Conservation (phyloP, 1,140 invertebrate genomes). For the Octopus sinensis region DNA sequence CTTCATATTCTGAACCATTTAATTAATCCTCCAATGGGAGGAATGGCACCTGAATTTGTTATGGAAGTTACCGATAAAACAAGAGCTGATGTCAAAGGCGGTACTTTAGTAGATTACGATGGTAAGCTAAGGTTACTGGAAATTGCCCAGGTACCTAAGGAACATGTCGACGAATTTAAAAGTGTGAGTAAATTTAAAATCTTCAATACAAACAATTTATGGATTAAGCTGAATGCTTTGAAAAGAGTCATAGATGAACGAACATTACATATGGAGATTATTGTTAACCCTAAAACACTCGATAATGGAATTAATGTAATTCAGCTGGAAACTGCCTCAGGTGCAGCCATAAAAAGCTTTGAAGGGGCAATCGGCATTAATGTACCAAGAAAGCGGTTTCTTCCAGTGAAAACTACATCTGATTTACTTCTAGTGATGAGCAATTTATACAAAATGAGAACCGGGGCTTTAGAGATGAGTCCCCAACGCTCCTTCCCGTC, state of each 20-base stretch:
- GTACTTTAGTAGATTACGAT: slow-evolving; percentile 95
- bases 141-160: slow-evolving; percentile 98
- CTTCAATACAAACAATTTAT: slow-evolving; percentile 99
- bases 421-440: slow-evolving; percentile 97
- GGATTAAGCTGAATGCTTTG: slow-evolving; percentile 89
- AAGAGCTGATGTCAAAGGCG: slow-evolving; percentile 98
- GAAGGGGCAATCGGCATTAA: slow-evolving; percentile 87
- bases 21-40: slow-evolving; percentile 63
- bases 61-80: slow-evolving; percentile 99
- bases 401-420: slow-evolving; percentile 98
- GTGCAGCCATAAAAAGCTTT: slow-evolving; percentile 97
- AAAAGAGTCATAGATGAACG: slow-evolving; percentile 77
- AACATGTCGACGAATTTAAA: slow-evolving; percentile 95
- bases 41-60: slow-evolving; percentile 78
- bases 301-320: slow-evolving; percentile 90
- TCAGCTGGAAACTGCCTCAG: slow-evolving; percentile 96
- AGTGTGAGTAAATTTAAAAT: slow-evolving; percentile 95
- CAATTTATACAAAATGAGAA: slow-evolving; percentile 87
- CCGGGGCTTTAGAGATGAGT: slow-evolving; percentile 91
- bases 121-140: slow-evolving; percentile 92
- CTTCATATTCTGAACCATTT: slow-evolving; percentile 63
- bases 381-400: slow-evolving; percentile 92
- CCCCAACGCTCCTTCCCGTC: slow-evolving; percentile 87
- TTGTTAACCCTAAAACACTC: slow-evolving; percentile 87
- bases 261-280: slow-evolving; percentile 92